Evolutionary conservation across 2,888 invertebrate species (phyloP).

Genomic region (Nemotelus pantherinus): DNA sequence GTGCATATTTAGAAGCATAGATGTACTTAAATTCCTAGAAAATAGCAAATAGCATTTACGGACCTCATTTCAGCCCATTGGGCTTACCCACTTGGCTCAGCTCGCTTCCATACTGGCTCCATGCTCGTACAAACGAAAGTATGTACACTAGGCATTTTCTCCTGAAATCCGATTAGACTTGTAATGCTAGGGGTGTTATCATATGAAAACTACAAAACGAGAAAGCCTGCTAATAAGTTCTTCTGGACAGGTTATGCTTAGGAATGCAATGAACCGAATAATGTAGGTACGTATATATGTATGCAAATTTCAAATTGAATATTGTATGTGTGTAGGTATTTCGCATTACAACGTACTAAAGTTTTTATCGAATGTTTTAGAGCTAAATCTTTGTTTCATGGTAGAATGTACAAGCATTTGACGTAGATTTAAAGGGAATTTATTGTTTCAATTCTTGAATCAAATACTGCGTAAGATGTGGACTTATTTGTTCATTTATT

Average conservation of each 20-base stretch:
- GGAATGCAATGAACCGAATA: background rate
- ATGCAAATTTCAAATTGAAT: background rate
- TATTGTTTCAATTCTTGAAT: too few relatives aligned
- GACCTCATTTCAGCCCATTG: background rate
- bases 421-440: too few relatives aligned
- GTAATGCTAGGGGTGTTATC: slow-evolving; percentile 28
- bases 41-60: too few relatives aligned
- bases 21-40: too few relatives aligned
- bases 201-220: slow-evolving; percentile 8
- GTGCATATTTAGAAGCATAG: too few relatives aligned
- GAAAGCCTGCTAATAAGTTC: background rate
- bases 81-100: slow-evolving; percentile 3
- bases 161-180: slow-evolving; percentile 38
- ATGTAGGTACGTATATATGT: background rate
- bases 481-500: too few relatives aligned
- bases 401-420: too few relatives aligned
- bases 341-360: slow-evolving; percentile 9
- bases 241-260: background rate
- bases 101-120: background rate
- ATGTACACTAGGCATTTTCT: slow-evolving; percentile 27
- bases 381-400: background rate
- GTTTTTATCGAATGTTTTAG: background rate
- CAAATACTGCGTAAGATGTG: too few relatives aligned
- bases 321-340: background rate
- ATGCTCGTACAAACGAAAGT: background rate